A percentile compares a stretch with the other conserved stretches of the same genome.
Conservation (phyloP, 2,888 invertebrate species). For the Digitonthophagus gazella region DNA sequence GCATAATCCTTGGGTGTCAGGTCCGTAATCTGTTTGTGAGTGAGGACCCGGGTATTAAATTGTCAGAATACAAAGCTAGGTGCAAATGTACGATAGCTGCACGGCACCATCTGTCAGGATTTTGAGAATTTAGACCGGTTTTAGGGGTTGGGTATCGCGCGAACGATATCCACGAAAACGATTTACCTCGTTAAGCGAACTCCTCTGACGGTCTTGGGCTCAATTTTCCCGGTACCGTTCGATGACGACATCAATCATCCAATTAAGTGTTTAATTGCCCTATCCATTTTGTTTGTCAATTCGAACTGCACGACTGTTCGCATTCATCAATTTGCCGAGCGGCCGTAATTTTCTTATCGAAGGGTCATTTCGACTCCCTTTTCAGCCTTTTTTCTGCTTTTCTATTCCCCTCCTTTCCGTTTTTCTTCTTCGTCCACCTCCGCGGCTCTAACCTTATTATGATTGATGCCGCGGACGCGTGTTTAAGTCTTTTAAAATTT, state of each 20-base stretch:
- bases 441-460: constrained; percentile 10
- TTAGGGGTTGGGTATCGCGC: neutral
- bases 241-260: constrained; percentile 47
- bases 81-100: constrained; percentile 20
- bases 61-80: constrained; percentile 40
- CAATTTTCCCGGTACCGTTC: neutral
- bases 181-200: neutral
- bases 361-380: constrained; percentile 20
- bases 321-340: constrained; percentile 46
- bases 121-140: neutral
- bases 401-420: constrained; percentile 24
- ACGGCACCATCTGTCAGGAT: neutral
- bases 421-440: neutral
- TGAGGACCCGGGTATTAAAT: constrained; percentile 38
- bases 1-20: constrained; percentile 40
- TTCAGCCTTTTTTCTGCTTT: constrained; percentile 26
- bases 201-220: too few species aligned
- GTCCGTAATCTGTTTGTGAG: constrained; percentile 41
- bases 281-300: constrained; percentile 50
- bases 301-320: constrained; percentile 44
- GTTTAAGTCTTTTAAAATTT: too few species aligned
- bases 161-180: neutral
- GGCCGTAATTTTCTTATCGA: constrained; percentile 36
- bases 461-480: constrained; percentile 8
- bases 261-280: constrained; percentile 51